Conservation (phyloP, 2,113 vertebrate species). For the Actenoides hombroni region DNA sequence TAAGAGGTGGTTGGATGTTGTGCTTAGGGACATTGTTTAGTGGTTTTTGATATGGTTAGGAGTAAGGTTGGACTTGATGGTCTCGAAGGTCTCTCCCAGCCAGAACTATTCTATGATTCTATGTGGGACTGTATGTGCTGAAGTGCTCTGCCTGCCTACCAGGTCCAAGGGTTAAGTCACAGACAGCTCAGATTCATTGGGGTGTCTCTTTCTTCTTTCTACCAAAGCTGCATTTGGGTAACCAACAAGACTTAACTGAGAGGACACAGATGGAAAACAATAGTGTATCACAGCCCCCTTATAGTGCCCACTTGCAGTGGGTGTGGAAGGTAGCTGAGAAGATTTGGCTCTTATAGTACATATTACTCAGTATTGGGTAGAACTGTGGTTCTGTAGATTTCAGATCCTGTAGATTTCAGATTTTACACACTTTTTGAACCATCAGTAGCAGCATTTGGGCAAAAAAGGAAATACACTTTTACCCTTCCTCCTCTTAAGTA, state of each 20-base stretch:
- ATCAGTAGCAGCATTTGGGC: background rate
- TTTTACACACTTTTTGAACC: background rate
- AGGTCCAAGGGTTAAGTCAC: background rate
- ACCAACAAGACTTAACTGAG: background rate
- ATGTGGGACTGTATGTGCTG: background rate
- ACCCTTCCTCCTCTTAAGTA: background rate
- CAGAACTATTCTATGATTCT: too few species aligned
- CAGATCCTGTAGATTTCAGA: background rate
- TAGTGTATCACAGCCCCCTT: background rate
- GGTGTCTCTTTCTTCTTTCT: background rate
- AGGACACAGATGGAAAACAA: background rate
- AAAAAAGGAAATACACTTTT: background rate
- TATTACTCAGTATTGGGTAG: background rate
- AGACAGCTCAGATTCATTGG: background rate
- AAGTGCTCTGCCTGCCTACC: background rate
- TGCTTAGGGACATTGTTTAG: too few species aligned
- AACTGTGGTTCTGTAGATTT: background rate
- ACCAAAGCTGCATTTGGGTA: background rate
- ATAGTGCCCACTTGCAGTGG: background rate
- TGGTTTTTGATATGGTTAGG: too few species aligned
- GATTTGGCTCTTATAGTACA: accelerated
- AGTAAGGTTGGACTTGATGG: too few species aligned
- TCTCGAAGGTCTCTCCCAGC: too few species aligned
- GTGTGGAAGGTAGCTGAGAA: background rate
- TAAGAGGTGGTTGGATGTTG: too few species aligned